Evolutionary conservation across 92 coral and sea anemone genomes (phyloP).

Genomic region (Bergia puertoricense): DNA sequence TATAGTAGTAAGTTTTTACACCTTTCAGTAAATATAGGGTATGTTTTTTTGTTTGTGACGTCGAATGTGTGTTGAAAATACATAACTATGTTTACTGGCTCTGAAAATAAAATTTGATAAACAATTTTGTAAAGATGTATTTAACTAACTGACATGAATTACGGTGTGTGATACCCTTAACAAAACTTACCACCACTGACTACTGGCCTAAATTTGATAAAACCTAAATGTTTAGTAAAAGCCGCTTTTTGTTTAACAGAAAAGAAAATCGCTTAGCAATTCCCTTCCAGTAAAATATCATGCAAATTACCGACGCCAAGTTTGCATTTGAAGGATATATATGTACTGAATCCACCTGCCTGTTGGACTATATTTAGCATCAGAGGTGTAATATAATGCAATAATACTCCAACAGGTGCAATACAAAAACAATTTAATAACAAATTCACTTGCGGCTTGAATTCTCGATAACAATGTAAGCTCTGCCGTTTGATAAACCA

Average conservation of each 20-base stretch:
- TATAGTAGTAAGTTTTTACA: too few species aligned
- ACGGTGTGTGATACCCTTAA: background rate
- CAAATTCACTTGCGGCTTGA: slow-evolving; percentile 25
- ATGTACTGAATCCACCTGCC: background rate
- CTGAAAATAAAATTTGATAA: background rate
- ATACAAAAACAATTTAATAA: background rate
- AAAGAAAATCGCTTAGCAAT: background rate
- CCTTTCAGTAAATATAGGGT: background rate
- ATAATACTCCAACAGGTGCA: slow-evolving; percentile 21
- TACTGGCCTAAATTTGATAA: background rate
- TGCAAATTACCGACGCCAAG: too few species aligned
- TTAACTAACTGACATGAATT: background rate
- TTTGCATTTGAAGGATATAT: background rate
- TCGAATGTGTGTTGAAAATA: background rate
- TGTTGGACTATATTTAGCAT: slow-evolving; percentile 6
- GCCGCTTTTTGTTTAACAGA: background rate
- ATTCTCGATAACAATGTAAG: background rate
- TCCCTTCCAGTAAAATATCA: background rate
- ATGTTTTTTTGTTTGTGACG: background rate
- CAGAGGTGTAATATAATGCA: background rate
- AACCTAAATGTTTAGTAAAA: background rate
- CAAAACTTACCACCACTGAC: background rate
- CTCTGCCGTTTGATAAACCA: slow-evolving; percentile 6
- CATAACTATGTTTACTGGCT: background rate
- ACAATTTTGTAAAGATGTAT: background rate